Evolutionary conservation across 92 coral and sea anemone genomes (phyloP), one percentile per base, ranked within the genome.

Genomic region (Pocillopora meandrina): DNA sequence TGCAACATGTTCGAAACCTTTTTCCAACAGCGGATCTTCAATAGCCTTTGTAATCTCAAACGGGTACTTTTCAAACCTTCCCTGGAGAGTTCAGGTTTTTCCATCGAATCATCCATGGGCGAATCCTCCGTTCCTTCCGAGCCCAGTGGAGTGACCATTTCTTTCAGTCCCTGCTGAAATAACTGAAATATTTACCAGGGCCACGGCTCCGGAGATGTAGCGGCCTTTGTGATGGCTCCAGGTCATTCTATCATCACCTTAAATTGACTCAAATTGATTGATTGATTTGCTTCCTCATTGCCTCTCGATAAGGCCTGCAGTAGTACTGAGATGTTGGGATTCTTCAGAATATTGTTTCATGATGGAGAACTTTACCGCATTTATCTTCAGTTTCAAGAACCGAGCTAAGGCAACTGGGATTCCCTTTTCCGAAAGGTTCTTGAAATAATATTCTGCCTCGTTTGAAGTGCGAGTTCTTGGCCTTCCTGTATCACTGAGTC

Each of bases 231-330:
- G 12, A 79, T 65, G 17, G 75, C 83, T 33, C 35, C 56, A 55
- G 74, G 56, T 74, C 83, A 79, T 16, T 66, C 55, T 31, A 55
- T 15, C 74, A 79, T 79, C 62, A 79, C 73, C 55, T 79, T 63
- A 49, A 78, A 65, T 26, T 79, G 74, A 23, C 63, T 52, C 9
- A 49, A 7, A 65, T 74, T 6, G 74, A 73, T 56, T 74, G 65
- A 5, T 15, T 26, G 56, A 78, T 42, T 17, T 62, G 61, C 72
- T 78, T 78, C 21, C 82, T 34, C 82, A 78, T 63, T 35, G 68
- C 81, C 17, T 76, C 81, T 36, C 61, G 81, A 18, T 59, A 77
- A 4, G 71, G 82, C 82, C 82, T 61, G 36, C 63, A 77, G 60
- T 74, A 62, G n/a, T 70, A 61, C 61, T 6, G 83, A 65, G 14